Percentiles rank a stretch among this genome's conserved stretches.
Evolutionary conservation across 1,140 invertebrate genomes (phyloP).

Genomic region (Oppia nitens): DNA sequence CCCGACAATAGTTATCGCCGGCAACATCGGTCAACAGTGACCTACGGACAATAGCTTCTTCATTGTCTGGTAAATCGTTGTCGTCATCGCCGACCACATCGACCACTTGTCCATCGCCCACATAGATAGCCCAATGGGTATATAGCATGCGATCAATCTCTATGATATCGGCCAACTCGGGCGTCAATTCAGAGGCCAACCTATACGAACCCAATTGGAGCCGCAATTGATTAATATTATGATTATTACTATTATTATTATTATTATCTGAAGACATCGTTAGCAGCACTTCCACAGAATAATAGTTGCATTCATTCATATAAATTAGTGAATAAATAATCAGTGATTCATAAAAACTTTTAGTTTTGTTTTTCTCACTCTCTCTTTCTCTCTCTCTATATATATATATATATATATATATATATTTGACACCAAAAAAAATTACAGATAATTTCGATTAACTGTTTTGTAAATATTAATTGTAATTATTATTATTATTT

Average conservation of each 20-base stretch:
- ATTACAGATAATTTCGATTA: too few relatives aligned
- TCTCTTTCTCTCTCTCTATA: too few relatives aligned
- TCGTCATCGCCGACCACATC: conserved; percentile 21
- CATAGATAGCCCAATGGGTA: conserved; percentile 26
- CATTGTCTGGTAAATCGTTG: conserved; percentile 18
- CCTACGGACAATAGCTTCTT: conserved; percentile 19
- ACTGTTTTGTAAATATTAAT: too few relatives aligned
- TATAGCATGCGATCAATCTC: conserved; percentile 25
- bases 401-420: too few relatives aligned
- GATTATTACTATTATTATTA: not conserved
- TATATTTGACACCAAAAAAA: too few relatives aligned
- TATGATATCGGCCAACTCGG: conserved; percentile 23
- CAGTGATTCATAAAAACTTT: too few relatives aligned
- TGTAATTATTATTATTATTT: too few relatives aligned
- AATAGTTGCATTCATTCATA: too few relatives aligned
- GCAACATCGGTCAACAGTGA: conserved; percentile 20
- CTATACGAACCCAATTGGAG: not conserved
- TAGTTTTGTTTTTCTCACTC: too few relatives aligned
- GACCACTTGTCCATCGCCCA: conserved; percentile 24
- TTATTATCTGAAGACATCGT: not conserved
- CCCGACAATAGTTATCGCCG: conserved; percentile 22
- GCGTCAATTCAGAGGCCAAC: not conserved
- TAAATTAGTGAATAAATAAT: too few relatives aligned
- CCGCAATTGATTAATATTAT: not conserved
- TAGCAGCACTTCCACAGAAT: too few relatives aligned